Base-by-base conservation (phyloP, 2,888 invertebrate species). In the Archaeoteleia sp. region DNA sequence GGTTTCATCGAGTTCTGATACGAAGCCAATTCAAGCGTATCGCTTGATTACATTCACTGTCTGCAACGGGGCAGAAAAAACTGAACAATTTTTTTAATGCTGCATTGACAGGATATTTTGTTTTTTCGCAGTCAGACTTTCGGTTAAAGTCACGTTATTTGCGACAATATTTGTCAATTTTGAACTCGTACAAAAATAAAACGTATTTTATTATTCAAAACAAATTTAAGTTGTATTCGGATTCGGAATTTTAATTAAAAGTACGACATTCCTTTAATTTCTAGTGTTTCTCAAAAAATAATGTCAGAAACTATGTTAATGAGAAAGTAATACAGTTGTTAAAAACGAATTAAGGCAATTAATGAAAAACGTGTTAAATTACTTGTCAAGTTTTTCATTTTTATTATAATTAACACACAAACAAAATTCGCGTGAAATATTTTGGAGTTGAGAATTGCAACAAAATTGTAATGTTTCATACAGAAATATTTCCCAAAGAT, bases 21-120 rank as follows among this genome's bases (percentile, higher is more conserved):
- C 48, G 46, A 48, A 48, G 17, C 17, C 46, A 34, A 48, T 35
- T 58, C 20, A 49, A 35, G 35, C 42, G 29, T 23, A 58, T 35
- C 42, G 40, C 39, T 32, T 58, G 49, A 49, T 58, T 58, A 49
- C 48, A 58, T 58, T 49, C 42, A 58, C 42, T 10, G 35, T 9
- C 40, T 3, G 42, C 34, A 49, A 34, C 49, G 42, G 42, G 20
- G 35, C 20, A 35, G 20, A 58, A 42, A 57, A 46, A 39, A 39
- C 9, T 17, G 13, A 37, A 37, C 42, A 40, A 14, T 43, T 45
- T 54, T 57, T 46, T 57, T n/a, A 9, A 34, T 12, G 32, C 29
- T 17, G 15, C 17, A 12, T 9, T 12, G 12, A 7, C 29, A 15
- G 37, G 39, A 51, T 32, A 40, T 51, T 53, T 42, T 42, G 32